Conservation (phyloP, 2,113 vertebrate species). For the Cryptotis parvus region DNA sequence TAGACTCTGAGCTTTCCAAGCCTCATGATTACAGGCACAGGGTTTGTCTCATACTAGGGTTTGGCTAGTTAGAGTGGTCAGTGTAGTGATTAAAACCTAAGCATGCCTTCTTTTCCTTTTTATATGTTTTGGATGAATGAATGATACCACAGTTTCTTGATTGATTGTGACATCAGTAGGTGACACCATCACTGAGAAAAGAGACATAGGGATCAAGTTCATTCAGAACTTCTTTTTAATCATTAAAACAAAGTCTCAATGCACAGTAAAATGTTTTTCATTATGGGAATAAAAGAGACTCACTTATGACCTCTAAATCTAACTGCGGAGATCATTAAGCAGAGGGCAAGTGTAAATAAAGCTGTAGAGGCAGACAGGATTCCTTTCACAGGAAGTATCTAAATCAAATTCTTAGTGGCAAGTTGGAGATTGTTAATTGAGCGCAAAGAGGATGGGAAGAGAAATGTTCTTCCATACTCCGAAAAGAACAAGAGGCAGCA, state of each 20-base stretch:
- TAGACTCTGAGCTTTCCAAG: too few relatives aligned
- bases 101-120: background rate
- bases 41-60: too few relatives aligned
- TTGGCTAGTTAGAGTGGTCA: background rate
- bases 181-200: background rate
- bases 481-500: background rate
- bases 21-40: too few relatives aligned
- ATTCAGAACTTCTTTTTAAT: too few relatives aligned
- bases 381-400: background rate
- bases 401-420: background rate
- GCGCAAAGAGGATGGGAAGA: background rate
- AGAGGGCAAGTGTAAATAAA: too few relatives aligned
- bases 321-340: too few relatives aligned
- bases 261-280: too few relatives aligned
- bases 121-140: constrained; percentile 1
- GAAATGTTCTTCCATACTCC: background rate
- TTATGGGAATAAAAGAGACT: too few relatives aligned
- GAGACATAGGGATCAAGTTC: too few relatives aligned
- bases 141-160: background rate
- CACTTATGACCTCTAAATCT: too few relatives aligned
- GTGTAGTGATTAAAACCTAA: background rate
- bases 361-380: background rate
- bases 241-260: too few relatives aligned
- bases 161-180: background rate
- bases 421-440: background rate